Evolutionary conservation across 2,797 vertebrate species (phyloP), one percentile per base, ranked within the genome.

Genomic region (Anniella stebbinsi): DNA sequence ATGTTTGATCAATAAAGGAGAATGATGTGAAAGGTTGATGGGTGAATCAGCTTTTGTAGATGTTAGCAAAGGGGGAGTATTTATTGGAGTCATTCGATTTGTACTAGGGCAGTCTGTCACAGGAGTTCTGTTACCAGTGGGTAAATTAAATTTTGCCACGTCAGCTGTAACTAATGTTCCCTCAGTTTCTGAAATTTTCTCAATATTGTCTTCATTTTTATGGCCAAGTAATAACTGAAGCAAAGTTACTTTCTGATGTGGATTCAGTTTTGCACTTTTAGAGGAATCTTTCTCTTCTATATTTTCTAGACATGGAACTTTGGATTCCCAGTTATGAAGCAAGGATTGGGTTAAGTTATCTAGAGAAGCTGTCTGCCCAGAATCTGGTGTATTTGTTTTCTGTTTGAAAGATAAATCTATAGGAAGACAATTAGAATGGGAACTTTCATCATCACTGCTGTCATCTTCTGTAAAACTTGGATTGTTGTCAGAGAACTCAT

Each of bases 361-460:
- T 92, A 99, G 94, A 30, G 98, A 97, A 48, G 97, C 95, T 80
- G 97, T 94, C 0, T 94, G 95, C 92, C 97, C 97, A 15, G 95
- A 95, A 89, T 97, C 97, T 73, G 97, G 96, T 90, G 97, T 97
- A 86, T 96, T 97, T 82, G 93, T 95, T 89, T 98, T 97, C 94
- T 97, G 98, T 96, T 98, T 99, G 93, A 99, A 98, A n/a, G 99
- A 99, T 25, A 99, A 97, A 96, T 99, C 99, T 93, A 99, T 99
- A 82, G 99, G 99, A 80, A 98, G 98, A 95, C 98, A 99, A 94
- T 98, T 99, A 72, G 99, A 99, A 95, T 99, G 98, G 80, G 98
- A 98, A 92, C 99, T 99, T 95, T 99, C 99, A 13, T 98, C 98
- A 81, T 99, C 98, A 63, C 98, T 99, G 97, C 98, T 99, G 91